phyloP scores from a whole-genome alignment of 2,113 vertebrate genomes.

The Chaetops frenatus region DNA sequence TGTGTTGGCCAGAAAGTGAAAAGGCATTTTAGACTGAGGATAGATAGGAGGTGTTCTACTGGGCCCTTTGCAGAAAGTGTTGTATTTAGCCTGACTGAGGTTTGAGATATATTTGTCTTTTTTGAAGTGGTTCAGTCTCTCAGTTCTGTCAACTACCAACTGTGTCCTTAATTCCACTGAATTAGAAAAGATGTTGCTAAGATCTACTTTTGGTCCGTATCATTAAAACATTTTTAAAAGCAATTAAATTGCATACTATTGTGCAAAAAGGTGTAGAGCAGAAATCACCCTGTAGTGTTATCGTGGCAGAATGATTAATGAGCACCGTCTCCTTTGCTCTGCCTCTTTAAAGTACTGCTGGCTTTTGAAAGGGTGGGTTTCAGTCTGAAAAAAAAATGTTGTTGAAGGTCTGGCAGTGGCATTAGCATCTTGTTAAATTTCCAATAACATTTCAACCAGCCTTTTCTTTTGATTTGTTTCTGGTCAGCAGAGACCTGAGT shows the following conservation, averaged over 20 bases:
- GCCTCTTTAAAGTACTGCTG: slow-evolving; percentile 30
- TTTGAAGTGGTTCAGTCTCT: neutral
- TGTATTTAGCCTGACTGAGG: neutral
- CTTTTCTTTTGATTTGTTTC: neutral
- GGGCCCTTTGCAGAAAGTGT: neutral
- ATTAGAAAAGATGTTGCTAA: slow-evolving; percentile 41
- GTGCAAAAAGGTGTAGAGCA: slow-evolving; percentile 24
- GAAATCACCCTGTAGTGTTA: slow-evolving; percentile 44
- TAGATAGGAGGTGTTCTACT: neutral
- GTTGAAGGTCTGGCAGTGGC: neutral
- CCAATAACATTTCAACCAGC: neutral
- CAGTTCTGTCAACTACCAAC: slow-evolving; percentile 35
- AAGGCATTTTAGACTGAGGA: neutral
- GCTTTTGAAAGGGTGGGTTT: slow-evolving; percentile 24
- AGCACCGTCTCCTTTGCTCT: neutral
- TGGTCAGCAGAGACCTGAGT: neutral
- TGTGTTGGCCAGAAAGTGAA: neutral
- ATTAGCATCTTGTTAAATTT: neutral
- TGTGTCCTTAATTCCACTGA: slow-evolving; percentile 43
- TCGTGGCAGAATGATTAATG: slow-evolving; percentile 54
- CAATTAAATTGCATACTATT: slow-evolving; percentile 60
- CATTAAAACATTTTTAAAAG: slow-evolving; percentile 41
- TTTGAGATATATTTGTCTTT: slow-evolving; percentile 28
- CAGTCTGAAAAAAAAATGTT: neutral
- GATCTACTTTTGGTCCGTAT: slow-evolving; percentile 43